Percentiles rank a stretch among this genome's conserved stretches.
Evolutionary conservation across 2,888 invertebrate species (phyloP).

Genomic region (Glyphotaelius pellucidus): DNA sequence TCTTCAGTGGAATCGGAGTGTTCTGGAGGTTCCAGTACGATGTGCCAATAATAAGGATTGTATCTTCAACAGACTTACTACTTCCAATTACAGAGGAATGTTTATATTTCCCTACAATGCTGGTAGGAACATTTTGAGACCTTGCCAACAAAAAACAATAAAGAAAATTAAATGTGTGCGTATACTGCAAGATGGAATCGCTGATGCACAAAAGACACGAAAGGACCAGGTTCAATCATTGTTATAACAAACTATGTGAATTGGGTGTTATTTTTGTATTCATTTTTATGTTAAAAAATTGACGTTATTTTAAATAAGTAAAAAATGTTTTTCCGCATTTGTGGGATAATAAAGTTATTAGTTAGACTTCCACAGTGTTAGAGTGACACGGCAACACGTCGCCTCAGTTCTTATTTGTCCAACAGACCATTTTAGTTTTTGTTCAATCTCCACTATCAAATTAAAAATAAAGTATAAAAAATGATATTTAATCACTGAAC

Average conservation of each 20-base stretch:
- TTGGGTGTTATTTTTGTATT: too few species aligned
- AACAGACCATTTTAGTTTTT: too few species aligned
- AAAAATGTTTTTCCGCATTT: too few species aligned
- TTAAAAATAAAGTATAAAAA: too few species aligned
- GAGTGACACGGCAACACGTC: too few species aligned
- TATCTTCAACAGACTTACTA: slow-evolving; percentile 37
- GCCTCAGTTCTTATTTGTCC: too few species aligned
- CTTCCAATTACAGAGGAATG: slow-evolving; percentile 54
- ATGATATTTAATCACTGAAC: too few species aligned
- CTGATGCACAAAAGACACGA: background rate
- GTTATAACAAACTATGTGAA: background rate
- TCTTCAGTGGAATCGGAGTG: slow-evolving; percentile 38
- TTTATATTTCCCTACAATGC: slow-evolving; percentile 46
- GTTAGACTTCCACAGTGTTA: too few species aligned
- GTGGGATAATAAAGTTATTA: too few species aligned
- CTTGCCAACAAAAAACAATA: slow-evolving; percentile 37
- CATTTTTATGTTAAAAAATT: too few species aligned
- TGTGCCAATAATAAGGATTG: slow-evolving; percentile 57
- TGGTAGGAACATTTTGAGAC: slow-evolving; percentile 41
- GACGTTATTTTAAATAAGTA: too few species aligned
- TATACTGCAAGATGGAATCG: slow-evolving; percentile 11
- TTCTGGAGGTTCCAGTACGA: slow-evolving; percentile 48
- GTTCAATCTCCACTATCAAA: too few species aligned
- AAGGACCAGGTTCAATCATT: background rate
- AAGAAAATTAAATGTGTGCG: slow-evolving; percentile 52